Evolutionary conservation across 2,888 invertebrate species (phyloP), one percentile per base, ranked within the genome.

Genomic region (Altica lythri): DNA sequence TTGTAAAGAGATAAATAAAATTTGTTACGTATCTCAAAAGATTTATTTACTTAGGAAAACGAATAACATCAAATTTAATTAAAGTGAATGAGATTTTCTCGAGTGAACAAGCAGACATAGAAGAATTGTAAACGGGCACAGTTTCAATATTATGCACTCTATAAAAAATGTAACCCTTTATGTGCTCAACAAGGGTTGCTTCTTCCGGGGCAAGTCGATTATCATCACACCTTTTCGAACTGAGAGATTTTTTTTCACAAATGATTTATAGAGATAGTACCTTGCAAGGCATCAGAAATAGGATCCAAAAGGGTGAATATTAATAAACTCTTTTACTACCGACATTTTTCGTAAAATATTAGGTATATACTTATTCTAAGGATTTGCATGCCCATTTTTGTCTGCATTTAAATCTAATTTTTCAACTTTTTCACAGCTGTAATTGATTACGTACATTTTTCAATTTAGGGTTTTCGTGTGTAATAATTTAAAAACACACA

Each of bases 171-270:
- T 62, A 65, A 65, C 64, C 61, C 56, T 55, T 68, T 68, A 64
- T 68, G 63, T 61, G 63, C 55, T 68, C 68, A 66, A 67, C 65
- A 66, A 68, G 69, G 72, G 69, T 68, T 59, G 60, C 60, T 61
- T 68, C 69, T 64, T 67, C 66, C 60, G 64, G 64, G 68, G 69
- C 67, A 65, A 69, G 70, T 69, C 69, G 70, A 71, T 71, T 68
- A 69, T 69, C 70, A 69, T 72, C 71, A 70, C 71, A 72, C 72
- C 71, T 71, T 72, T 72, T 65, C 59, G 67, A 64, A 65, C 64
- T 62, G 59, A 58, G 59, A 58, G 56, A 54, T 59, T 63, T 64
- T 63, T 63, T 59, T 66, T 56, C 47, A 68, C 67, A 68, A 70
- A 67, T 70, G 70, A 70, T 70, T 71, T 70, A 71, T 69, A 67